These are phyloP conservation scores for Apomyelois bistriatella DNA, from an alignment of 2,888 invertebrate species.

Conservation along the genomic window DNA sequence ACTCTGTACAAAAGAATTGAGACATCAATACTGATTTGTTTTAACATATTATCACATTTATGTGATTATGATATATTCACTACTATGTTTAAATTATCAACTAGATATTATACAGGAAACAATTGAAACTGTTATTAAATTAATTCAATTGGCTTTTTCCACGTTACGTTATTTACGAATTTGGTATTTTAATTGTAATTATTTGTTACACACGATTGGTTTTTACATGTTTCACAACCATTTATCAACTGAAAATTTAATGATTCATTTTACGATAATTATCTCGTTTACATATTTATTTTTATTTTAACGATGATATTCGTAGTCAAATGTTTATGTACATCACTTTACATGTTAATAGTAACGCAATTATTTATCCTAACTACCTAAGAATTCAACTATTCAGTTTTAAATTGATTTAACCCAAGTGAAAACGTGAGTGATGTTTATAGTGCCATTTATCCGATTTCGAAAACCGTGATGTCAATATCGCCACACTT, in stretches of 20 bases:
- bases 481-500: background rate
- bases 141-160: conserved; percentile 14
- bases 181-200: conserved; percentile 18
- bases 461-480: background rate
- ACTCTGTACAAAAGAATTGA: conserved; percentile 19
- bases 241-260: conserved; percentile 40
- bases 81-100: conserved; percentile 28
- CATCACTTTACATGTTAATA: conserved; percentile 42
- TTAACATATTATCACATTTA: conserved; percentile 48
- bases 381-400: conserved; percentile 30
- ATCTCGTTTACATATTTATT: background rate
- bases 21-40: conserved; percentile 22
- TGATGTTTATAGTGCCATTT: background rate
- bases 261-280: conserved; percentile 15
- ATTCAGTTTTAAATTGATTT: conserved; percentile 2
- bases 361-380: conserved; percentile 43
- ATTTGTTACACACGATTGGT: conserved; percentile 25
- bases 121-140: conserved; percentile 14
- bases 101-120: conserved; percentile 40
- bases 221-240: conserved; percentile 56
- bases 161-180: conserved; percentile 7
- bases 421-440: background rate
- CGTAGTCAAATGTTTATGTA: conserved; percentile 30
- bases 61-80: conserved; percentile 50
- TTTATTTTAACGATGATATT: conserved; percentile 20